Conservation (phyloP, 2,113 vertebrate genomes). For the Theristicus caerulescens region DNA sequence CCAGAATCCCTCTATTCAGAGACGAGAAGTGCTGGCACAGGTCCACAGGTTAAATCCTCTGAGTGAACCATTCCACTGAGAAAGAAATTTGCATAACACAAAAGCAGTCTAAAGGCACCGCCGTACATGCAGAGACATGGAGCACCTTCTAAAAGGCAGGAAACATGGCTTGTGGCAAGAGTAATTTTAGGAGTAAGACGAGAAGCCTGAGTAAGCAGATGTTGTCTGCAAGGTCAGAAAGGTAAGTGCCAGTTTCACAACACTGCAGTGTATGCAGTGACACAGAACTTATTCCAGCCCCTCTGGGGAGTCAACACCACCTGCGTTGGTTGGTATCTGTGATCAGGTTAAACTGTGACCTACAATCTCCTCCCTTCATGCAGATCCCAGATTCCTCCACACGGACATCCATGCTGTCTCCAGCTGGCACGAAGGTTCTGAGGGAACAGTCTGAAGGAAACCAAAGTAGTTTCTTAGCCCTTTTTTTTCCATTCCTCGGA, state of each 20-base stretch:
- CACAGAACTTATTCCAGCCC: background rate
- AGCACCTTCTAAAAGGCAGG: background rate
- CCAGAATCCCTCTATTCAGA: background rate
- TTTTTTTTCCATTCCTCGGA: background rate
- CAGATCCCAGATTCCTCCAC: background rate
- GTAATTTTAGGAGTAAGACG: background rate
- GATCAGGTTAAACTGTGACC: background rate
- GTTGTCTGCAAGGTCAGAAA: background rate
- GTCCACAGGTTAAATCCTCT: background rate
- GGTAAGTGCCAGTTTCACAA: background rate
- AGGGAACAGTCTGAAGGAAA: background rate
- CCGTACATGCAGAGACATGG: background rate
- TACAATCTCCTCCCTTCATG: background rate
- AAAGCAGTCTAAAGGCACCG: background rate
- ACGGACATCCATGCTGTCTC: background rate
- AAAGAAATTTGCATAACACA: background rate
- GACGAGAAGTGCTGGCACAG: background rate
- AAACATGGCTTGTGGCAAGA: background rate
- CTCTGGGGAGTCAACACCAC: background rate
- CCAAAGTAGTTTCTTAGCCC: background rate
- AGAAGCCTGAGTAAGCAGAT: slow-evolving; percentile 20
- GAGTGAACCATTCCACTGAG: background rate
- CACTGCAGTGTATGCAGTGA: background rate
- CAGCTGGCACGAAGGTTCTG: background rate
- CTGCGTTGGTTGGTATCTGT: background rate